A percentile compares a stretch with the other conserved stretches of the same genome.
phyloP scores from a whole-genome alignment of 64 coral and sea anemone species.

The Montipora capricornis region DNA sequence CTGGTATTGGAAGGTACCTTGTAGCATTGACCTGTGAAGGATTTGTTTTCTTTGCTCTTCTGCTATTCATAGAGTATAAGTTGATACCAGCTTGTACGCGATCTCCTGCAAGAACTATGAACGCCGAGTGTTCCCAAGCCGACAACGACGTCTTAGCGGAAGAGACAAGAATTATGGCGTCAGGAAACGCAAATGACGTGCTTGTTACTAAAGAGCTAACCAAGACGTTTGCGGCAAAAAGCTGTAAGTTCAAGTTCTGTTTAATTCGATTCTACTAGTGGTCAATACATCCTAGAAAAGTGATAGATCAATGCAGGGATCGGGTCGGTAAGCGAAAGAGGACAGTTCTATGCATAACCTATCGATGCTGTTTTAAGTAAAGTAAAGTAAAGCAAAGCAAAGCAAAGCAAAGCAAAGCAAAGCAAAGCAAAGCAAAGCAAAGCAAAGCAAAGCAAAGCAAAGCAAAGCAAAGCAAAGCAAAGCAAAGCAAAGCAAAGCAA shows the following conservation, averaged over 20 bases:
- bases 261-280: no score
- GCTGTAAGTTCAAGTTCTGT: conserved; percentile 14
- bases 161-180: conserved; percentile 61
- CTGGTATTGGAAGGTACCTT: conserved; percentile 87
- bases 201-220: conserved; percentile 80
- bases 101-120: background rate
- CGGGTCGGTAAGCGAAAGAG: no score
- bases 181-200: conserved; percentile 50
- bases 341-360: no score
- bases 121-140: conserved; percentile 8
- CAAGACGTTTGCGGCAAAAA: conserved; percentile 70
- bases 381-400: no score
- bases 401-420: no score
- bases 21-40: conserved; percentile 85
- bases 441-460: no score
- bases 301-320: no score
- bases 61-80: conserved; percentile 84
- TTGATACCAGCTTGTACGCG: background rate
- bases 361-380: no score
- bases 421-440: no score
- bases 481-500: no score
- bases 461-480: no score
- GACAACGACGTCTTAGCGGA: conserved; percentile 94
- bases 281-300: no score
- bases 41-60: conserved; percentile 69